These are phyloP conservation scores for Tipula confusa DNA, from an alignment of 2,888 invertebrate species.

Conservation along the genomic window DNA sequence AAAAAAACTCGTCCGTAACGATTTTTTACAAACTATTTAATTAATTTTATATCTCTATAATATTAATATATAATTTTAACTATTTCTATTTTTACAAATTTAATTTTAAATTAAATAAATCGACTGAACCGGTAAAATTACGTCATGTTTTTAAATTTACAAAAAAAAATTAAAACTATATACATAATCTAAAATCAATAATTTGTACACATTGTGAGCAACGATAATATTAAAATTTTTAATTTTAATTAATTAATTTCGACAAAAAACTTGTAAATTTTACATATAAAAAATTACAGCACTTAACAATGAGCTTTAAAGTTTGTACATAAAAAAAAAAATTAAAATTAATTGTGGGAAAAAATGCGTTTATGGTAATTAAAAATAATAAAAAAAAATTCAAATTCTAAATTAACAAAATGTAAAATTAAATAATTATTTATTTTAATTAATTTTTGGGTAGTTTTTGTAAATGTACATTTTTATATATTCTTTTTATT, in stretches of 20 bases:
- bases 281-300: neutral
- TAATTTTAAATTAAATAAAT: too few relatives aligned
- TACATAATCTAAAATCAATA: neutral
- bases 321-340: neutral
- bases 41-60: neutral
- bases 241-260: neutral
- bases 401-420: slow-evolving; percentile 21
- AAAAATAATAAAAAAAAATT: slow-evolving; percentile 32
- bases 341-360: slow-evolving; percentile 34
- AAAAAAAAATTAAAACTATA: neutral
- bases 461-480: too few relatives aligned
- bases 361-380: slow-evolving; percentile 35
- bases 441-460: too few relatives aligned
- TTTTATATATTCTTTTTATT: too few relatives aligned
- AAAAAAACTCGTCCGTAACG: neutral
- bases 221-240: neutral
- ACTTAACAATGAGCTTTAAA: neutral
- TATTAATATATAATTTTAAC: neutral
- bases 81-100: neutral
- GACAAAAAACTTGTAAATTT: too few relatives aligned
- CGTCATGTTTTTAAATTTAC: neutral
- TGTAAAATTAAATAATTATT: neutral
- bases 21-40: neutral
- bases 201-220: neutral
- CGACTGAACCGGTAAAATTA: neutral